Percentiles rank a stretch among this genome's conserved stretches.
Evolutionary conservation across 1,140 invertebrate genomes (phyloP).

Genomic region (Drosophila trapezifrons): DNA sequence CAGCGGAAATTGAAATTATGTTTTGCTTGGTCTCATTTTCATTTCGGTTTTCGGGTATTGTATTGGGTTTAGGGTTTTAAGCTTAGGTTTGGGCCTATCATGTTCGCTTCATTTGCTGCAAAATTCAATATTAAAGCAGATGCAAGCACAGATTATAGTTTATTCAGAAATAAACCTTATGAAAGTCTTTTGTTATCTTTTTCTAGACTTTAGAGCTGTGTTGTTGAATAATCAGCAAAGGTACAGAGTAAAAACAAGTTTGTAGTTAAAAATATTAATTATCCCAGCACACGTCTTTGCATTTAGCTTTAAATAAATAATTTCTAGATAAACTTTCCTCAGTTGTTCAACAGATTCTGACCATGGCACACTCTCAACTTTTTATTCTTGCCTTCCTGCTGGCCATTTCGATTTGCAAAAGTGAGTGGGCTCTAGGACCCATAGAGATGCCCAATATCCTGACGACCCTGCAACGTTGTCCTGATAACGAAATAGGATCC

Average conservation of each 20-base stretch:
- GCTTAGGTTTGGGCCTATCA: not conserved
- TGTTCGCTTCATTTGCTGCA: slow-evolving; percentile 17
- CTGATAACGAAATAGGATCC: not conserved
- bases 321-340: not conserved
- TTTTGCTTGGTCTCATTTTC: slow-evolving; percentile 63
- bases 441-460: not conserved
- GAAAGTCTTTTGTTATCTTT: too few relatives aligned
- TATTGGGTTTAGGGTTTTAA: not conserved
- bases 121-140: slow-evolving; percentile 37
- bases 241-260: too few relatives aligned
- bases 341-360: not conserved
- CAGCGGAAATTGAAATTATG: slow-evolving; percentile 79
- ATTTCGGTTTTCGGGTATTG: slow-evolving; percentile 32
- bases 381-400: not conserved
- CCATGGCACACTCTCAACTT: not conserved
- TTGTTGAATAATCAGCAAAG: not conserved
- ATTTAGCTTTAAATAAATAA: not conserved
- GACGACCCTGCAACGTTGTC: not conserved
- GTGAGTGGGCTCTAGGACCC: not conserved
- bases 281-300: not conserved
- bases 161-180: too few relatives aligned
- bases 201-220: not conserved
- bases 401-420: not conserved
- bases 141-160: not conserved
- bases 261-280: not conserved